Evolutionary conservation across 2,888 invertebrate genomes (phyloP).

Genomic region (Noctuana brunneofusca): DNA sequence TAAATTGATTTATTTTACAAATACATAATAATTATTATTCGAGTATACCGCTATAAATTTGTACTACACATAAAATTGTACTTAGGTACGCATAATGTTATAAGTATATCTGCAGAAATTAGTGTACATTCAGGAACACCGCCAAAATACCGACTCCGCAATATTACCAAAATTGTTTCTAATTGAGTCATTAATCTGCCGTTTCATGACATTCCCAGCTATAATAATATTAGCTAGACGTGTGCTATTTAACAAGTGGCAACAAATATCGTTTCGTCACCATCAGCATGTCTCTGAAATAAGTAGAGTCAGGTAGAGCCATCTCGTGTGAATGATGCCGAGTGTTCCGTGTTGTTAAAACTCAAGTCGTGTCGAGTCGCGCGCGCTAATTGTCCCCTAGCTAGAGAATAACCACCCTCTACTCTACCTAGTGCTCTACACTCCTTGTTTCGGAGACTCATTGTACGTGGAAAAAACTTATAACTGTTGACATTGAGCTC

Average conservation of each 20-base stretch:
- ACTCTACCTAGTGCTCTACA: constrained; percentile 61
- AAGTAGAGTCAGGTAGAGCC: constrained; percentile 56
- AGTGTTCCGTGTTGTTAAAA: constrained; percentile 79
- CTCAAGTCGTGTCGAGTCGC: constrained; percentile 79
- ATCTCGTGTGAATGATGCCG: constrained; percentile 74
- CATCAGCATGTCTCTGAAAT: constrained; percentile 57
- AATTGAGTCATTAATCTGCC: constrained; percentile 27
- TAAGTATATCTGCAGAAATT: constrained; percentile 8
- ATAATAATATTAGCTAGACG: constrained; percentile 13
- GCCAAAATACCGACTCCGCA: constrained; percentile 12
- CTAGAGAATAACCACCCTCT: constrained; percentile 48
- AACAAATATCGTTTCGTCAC: constrained; percentile 50
- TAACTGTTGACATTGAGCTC: constrained; percentile 75
- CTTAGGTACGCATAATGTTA: not conserved
- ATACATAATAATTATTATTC: too few relatives aligned
- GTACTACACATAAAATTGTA: too few relatives aligned
- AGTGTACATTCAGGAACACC: constrained; percentile 7
- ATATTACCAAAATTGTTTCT: constrained; percentile 24
- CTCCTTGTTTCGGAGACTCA: constrained; percentile 66
- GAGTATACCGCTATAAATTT: too few relatives aligned
- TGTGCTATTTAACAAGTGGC: constrained; percentile 17
- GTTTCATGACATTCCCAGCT: constrained; percentile 12
- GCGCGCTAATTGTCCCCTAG: constrained; percentile 80
- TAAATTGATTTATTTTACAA: too few relatives aligned
- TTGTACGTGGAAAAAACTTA: constrained; percentile 64